These are phyloP conservation scores for Dryas iulia DNA, from an alignment of 1,140 invertebrate species.

Conservation along the genomic window DNA sequence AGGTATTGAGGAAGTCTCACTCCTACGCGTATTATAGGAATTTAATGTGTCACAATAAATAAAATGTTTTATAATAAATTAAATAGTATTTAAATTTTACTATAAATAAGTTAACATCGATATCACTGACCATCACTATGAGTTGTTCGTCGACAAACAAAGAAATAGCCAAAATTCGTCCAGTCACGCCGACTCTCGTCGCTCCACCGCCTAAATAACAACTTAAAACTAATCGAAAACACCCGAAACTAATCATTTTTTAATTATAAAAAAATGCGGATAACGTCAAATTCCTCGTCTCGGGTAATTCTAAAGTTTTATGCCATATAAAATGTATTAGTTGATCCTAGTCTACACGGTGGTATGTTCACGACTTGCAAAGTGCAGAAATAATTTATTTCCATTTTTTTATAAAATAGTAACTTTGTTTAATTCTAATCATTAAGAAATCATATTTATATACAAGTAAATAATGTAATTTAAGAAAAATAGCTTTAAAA, in stretches of 20 bases:
- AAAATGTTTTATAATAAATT: no score
- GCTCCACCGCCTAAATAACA: slow-evolving; percentile 43
- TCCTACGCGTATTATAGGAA: neutral
- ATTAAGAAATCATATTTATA: no score
- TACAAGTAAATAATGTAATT: no score
- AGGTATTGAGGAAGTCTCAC: slow-evolving; percentile 9
- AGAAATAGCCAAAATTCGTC: slow-evolving; percentile 64
- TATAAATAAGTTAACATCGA: no score
- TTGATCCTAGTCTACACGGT: neutral
- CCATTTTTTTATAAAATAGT: no score
- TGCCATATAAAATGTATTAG: neutral
- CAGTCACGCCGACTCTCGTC: slow-evolving; percentile 57
- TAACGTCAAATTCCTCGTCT: slow-evolving; percentile 50
- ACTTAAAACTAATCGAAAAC: slow-evolving; percentile 73
- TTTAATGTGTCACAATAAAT: neutral
- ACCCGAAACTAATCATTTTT: slow-evolving; percentile 71
- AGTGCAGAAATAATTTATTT: no score
- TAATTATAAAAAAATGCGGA: slow-evolving; percentile 64
- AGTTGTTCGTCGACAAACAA: slow-evolving; percentile 59
- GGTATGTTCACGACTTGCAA: neutral
- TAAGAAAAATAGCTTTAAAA: neutral
- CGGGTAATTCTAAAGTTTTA: slow-evolving; percentile 2
- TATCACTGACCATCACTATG: slow-evolving; percentile 41
- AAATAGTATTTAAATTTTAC: no score
- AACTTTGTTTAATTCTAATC: no score